phyloP scores from a whole-genome alignment of 2,113 vertebrate species.

The Columba livia region DNA sequence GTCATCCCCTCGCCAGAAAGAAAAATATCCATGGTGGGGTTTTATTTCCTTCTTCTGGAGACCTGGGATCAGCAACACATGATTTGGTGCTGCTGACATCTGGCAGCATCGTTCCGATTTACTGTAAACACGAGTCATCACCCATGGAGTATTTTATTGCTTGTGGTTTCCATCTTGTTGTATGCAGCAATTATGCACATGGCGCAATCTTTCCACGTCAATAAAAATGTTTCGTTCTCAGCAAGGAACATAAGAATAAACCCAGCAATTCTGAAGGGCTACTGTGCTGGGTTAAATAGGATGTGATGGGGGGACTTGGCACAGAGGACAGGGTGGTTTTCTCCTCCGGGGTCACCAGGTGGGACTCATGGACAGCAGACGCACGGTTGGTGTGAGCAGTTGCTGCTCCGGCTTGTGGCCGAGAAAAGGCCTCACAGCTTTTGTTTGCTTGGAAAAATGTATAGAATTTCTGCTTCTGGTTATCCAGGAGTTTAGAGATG shows the following conservation, averaged over 20 bases:
- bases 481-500: slow-evolving; percentile 35
- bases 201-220: slow-evolving; percentile 61
- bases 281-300: slow-evolving; percentile 42
- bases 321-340: not conserved
- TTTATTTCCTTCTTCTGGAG: slow-evolving; percentile 64
- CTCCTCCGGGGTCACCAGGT: not conserved
- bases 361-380: not conserved
- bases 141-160: slow-evolving; percentile 63
- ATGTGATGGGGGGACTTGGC: not conserved
- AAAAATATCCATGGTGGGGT: slow-evolving; percentile 36
- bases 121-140: slow-evolving; percentile 67
- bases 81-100: slow-evolving; percentile 66
- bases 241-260: slow-evolving; percentile 44
- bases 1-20: not conserved
- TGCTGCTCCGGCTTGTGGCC: not conserved
- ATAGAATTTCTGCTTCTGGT: not conserved
- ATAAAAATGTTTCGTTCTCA: slow-evolving; percentile 64
- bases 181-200: slow-evolving; percentile 64
- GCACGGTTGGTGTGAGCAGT: rapidly evolving
- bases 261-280: slow-evolving; percentile 23
- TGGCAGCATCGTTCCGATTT: slow-evolving; percentile 65
- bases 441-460: slow-evolving; percentile 28
- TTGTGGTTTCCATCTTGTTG: slow-evolving; percentile 67
- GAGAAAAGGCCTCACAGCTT: slow-evolving; percentile 9
- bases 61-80: slow-evolving; percentile 58